These are phyloP conservation scores for Stenopsyche tienmushanensis DNA, from an alignment of 1,140 invertebrate species.

Conservation along the genomic window DNA sequence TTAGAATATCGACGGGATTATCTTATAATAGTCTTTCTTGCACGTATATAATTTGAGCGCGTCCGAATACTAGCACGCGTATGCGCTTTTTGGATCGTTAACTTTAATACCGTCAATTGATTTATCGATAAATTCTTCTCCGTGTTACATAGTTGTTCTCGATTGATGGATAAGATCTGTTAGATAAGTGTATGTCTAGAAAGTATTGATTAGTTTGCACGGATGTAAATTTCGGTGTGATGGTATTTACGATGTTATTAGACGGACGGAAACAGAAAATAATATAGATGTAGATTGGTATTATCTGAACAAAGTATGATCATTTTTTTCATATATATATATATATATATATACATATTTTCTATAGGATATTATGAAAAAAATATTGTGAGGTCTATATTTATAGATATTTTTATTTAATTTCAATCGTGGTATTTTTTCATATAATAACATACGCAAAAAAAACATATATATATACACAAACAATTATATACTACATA, in stretches of 20 bases:
- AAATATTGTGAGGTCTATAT: constrained; percentile 9
- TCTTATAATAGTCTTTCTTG: too few relatives aligned
- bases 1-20: neutral
- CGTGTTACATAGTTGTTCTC: constrained; percentile 8
- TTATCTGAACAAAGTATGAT: constrained; percentile 26
- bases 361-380: constrained; percentile 9
- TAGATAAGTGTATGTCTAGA: constrained; percentile 18
- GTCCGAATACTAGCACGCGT: neutral
- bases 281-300: constrained; percentile 18
- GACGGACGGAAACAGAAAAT: neutral
- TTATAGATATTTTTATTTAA: too few relatives aligned
- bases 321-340: too few relatives aligned
- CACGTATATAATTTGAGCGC: too few relatives aligned
- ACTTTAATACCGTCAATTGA: neutral
- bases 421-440: too few relatives aligned
- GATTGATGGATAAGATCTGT: constrained; percentile 23
- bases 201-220: constrained; percentile 19
- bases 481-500: too few relatives aligned
- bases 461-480: too few relatives aligned
- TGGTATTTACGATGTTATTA: neutral
- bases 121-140: constrained; percentile 4
- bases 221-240: constrained; percentile 11
- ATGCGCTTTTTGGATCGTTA: neutral
- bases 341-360: too few relatives aligned
- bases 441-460: too few relatives aligned